These are phyloP conservation scores for Sitobion miscanthi DNA, from an alignment of 1,140 invertebrate species.

Conservation along the genomic window DNA sequence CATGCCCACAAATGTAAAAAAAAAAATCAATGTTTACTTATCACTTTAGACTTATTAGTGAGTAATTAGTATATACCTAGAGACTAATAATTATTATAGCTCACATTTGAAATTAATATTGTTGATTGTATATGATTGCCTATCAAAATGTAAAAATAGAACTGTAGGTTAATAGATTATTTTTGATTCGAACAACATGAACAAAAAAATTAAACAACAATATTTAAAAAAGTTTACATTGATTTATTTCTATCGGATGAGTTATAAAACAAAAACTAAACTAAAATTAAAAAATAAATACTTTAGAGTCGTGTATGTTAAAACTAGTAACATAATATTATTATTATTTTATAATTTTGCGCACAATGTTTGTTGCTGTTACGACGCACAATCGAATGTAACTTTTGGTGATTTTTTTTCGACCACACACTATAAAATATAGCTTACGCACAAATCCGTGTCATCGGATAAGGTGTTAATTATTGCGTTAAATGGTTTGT, in stretches of 20 bases:
- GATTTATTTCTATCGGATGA: not conserved
- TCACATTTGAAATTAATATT: too few relatives aligned
- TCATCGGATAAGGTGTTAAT: slow-evolving; percentile 12
- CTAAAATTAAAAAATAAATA: not conserved
- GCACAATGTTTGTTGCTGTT: not conserved
- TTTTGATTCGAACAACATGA: not conserved
- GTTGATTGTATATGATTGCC: too few relatives aligned
- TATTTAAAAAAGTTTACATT: not conserved
- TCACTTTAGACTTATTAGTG: too few relatives aligned
- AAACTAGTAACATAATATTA: not conserved
- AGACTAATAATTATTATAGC: too few relatives aligned
- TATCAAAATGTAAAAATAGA: too few relatives aligned
- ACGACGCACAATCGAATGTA: not conserved
- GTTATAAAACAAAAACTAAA: not conserved
- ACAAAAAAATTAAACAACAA: not conserved
- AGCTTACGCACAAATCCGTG: not conserved
- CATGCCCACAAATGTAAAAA: too few relatives aligned
- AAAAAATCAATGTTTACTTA: too few relatives aligned
- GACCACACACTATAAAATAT: not conserved
- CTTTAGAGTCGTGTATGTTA: not conserved
- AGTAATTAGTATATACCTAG: too few relatives aligned
- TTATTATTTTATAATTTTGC: not conserved
- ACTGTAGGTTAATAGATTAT: too few relatives aligned
- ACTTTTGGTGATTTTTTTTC: not conserved
- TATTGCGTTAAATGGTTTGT: not conserved